Evolutionary conservation across 2,797 vertebrate genomes (phyloP).

Genomic region (Cyclopterus lumpus): DNA sequence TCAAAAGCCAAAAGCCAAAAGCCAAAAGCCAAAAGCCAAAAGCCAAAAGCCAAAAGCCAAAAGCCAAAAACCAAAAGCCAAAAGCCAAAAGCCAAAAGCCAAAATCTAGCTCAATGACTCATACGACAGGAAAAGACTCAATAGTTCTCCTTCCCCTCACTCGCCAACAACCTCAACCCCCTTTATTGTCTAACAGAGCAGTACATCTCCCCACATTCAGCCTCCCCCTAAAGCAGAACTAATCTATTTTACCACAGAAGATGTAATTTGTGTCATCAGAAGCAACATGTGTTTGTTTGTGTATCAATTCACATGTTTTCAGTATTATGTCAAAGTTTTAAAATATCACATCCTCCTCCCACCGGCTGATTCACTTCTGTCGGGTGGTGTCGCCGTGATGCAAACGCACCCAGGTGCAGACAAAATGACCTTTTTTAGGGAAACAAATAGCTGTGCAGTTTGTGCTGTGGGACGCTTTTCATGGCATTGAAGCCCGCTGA

Average conservation of each 20-base stretch:
- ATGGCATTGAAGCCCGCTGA: constrained; percentile 11
- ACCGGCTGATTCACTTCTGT: not conserved
- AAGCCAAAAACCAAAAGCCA: no score
- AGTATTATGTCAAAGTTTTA: constrained; percentile 24
- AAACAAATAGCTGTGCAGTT: constrained; percentile 17
- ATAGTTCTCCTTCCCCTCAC: constrained; percentile 57
- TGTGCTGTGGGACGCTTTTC: not conserved
- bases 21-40: no score
- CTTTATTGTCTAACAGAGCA: constrained; percentile 52
- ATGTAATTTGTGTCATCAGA: constrained; percentile 28
- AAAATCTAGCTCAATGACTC: no score
- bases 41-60: no score
- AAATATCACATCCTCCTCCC: not conserved
- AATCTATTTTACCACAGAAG: constrained; percentile 7
- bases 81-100: no score
- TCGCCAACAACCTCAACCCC: constrained; percentile 51
- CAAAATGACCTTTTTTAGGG: constrained; percentile 12
- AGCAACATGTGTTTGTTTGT: not conserved
- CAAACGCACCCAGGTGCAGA: constrained; percentile 19
- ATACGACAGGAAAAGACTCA: constrained; percentile 69
- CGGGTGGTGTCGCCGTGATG: not conserved
- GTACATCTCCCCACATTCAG: constrained; percentile 39
- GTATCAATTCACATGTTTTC: constrained; percentile 9
- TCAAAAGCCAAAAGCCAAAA: no score
- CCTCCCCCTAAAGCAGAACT: constrained; percentile 9